A percentile compares a stretch with the other conserved stretches of the same genome.
Conservation (phyloP, 2,797 vertebrate genomes). For the Mus caroli region DNA sequence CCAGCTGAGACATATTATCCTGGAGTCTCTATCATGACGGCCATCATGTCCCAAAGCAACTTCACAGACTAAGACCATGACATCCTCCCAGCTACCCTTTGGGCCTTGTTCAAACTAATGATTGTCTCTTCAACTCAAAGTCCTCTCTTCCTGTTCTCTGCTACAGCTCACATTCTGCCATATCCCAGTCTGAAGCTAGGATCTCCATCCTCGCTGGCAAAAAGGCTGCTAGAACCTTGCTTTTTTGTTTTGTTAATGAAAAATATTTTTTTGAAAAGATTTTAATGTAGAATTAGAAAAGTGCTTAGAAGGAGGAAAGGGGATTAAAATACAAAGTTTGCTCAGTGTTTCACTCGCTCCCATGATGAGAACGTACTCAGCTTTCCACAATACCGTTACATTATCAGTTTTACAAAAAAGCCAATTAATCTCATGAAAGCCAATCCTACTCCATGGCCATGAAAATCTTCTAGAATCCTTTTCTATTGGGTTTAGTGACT, state of each 20-base stretch:
- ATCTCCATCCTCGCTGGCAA: constrained; percentile 58
- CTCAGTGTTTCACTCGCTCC: background rate
- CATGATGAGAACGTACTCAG: background rate
- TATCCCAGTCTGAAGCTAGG: constrained; percentile 41
- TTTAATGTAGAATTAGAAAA: background rate
- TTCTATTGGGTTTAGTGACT: constrained; percentile 97
- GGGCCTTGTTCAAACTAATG: background rate
- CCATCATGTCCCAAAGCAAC: constrained; percentile 20
- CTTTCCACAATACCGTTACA: background rate
- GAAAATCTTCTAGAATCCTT: constrained; percentile 86
- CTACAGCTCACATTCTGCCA: constrained; percentile 34
- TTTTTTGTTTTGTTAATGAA: background rate
- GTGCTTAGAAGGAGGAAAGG: background rate
- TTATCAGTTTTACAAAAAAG: background rate
- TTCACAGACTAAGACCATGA: background rate
- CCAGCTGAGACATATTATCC: background rate
- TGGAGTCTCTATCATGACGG: constrained; percentile 3
- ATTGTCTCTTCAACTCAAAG: background rate
- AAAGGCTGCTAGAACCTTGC: constrained; percentile 54
- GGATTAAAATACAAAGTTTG: background rate
- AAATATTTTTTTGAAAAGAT: background rate
- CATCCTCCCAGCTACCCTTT: background rate
- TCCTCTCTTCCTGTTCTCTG: constrained; percentile 12
- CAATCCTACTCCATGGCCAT: background rate
- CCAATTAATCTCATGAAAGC: too few relatives aligned